These are phyloP conservation scores for Rhinolophus sinicus DNA, from an alignment of 2,113 vertebrate species.

Conservation along the genomic window DNA sequence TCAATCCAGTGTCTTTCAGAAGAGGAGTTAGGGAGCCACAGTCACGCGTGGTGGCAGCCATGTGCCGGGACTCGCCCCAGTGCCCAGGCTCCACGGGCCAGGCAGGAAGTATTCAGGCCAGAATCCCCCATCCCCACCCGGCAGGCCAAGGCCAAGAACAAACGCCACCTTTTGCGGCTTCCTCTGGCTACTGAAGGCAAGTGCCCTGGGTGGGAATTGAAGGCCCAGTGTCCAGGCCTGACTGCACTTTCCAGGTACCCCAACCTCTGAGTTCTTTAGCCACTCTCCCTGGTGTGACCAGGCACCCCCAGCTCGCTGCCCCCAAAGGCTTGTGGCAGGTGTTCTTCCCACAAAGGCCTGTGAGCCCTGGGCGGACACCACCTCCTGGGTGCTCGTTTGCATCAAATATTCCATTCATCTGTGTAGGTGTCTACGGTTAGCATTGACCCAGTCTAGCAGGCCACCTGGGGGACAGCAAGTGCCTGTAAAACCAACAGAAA, in stretches of 20 bases:
- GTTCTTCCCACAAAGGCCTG: background rate
- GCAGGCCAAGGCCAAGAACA: background rate
- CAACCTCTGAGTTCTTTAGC: background rate
- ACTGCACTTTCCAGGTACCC: background rate
- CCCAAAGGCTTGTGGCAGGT: background rate
- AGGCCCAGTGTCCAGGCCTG: background rate
- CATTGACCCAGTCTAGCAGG: background rate
- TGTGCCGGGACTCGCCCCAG: too few species aligned
- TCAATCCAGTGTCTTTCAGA: background rate
- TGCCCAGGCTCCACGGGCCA: accelerated
- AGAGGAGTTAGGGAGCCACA: background rate
- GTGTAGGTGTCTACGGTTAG: background rate
- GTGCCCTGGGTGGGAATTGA: accelerated
- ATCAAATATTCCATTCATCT: background rate
- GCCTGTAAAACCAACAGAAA: background rate
- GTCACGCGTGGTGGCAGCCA: background rate
- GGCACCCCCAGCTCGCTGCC: background rate
- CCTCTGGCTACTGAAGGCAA: background rate
- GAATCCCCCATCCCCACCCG: background rate
- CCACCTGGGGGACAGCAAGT: background rate
- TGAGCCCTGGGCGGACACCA: too few species aligned
- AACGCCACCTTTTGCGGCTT: accelerated
- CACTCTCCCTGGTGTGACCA: too few species aligned
- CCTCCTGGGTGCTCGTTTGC: too few species aligned
- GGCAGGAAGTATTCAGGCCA: too few species aligned